These are phyloP conservation scores for Cyprinodon variegatus DNA, from an alignment of 2,113 vertebrate genomes.

Conservation along the genomic window DNA sequence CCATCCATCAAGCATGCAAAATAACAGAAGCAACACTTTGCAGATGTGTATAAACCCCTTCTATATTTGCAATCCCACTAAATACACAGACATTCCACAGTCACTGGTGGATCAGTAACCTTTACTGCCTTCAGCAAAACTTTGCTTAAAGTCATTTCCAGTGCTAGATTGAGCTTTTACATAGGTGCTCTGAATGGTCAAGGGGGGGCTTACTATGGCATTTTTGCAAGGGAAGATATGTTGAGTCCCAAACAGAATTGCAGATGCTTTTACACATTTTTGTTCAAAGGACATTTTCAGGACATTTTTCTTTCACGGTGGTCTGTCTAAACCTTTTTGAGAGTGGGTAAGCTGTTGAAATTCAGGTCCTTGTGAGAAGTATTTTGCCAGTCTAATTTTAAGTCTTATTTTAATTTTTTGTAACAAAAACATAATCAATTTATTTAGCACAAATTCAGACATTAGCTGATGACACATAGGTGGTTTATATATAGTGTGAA, in stretches of 20 bases:
- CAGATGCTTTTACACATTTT: not conserved
- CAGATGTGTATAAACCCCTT: conserved; percentile 59
- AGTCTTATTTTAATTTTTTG: not conserved
- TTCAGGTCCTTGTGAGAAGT: too few species aligned
- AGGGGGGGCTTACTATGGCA: not conserved
- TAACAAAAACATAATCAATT: too few species aligned
- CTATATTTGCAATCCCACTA: conserved; percentile 55
- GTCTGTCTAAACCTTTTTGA: not conserved
- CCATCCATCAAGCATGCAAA: conserved; percentile 62
- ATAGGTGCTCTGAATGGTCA: conserved; percentile 12
- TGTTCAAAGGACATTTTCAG: not conserved
- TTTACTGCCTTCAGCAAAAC: conserved; percentile 23
- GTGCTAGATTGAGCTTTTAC: conserved; percentile 20
- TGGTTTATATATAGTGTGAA: too few species aligned
- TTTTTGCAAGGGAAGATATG: not conserved
- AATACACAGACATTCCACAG: conserved; percentile 58
- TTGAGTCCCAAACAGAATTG: not conserved
- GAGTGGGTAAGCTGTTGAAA: not conserved
- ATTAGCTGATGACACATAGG: too few species aligned
- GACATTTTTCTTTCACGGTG: not conserved
- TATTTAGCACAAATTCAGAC: too few species aligned
- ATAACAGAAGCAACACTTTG: conserved; percentile 46
- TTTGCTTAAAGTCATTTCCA: conserved; percentile 4
- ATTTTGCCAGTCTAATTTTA: too few species aligned
- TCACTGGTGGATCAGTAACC: conserved; percentile 22